Evolutionary conservation across 2,888 invertebrate species (phyloP).

Genomic region (Exocentrus adspersus): DNA sequence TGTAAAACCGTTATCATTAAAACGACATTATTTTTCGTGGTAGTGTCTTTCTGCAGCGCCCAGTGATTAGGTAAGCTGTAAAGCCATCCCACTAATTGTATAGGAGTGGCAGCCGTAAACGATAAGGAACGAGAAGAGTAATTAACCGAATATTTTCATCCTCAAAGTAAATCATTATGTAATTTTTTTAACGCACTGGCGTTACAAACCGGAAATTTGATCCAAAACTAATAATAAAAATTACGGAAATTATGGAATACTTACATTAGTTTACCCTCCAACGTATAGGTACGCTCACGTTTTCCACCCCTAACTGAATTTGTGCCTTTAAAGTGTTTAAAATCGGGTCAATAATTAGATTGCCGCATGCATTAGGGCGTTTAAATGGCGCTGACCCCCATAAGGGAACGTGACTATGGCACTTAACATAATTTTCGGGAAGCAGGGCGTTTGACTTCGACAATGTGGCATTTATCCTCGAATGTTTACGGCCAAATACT

Average conservation of each 20-base stretch:
- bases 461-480: too few species aligned
- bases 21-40: slow-evolving; percentile 23
- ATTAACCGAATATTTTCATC: too few species aligned
- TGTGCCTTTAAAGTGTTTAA: not conserved
- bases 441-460: too few species aligned
- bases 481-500: too few species aligned
- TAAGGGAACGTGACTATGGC: not conserved
- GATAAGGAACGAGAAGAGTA: not conserved
- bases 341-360: not conserved
- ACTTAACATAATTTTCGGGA: not conserved
- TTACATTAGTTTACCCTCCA: too few species aligned
- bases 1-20: slow-evolving; percentile 19
- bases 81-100: not conserved
- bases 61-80: not conserved
- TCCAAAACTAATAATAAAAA: too few species aligned
- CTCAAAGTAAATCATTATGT: too few species aligned
- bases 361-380: not conserved
- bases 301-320: not conserved
- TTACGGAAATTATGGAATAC: too few species aligned
- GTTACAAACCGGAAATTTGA: too few species aligned
- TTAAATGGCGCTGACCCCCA: not conserved
- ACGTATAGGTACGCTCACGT: too few species aligned
- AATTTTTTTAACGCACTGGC: too few species aligned
- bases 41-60: not conserved
- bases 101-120: not conserved